Base-by-base conservation (phyloP, 2,888 invertebrate genomes). In the Eupithecia centaureata region DNA sequence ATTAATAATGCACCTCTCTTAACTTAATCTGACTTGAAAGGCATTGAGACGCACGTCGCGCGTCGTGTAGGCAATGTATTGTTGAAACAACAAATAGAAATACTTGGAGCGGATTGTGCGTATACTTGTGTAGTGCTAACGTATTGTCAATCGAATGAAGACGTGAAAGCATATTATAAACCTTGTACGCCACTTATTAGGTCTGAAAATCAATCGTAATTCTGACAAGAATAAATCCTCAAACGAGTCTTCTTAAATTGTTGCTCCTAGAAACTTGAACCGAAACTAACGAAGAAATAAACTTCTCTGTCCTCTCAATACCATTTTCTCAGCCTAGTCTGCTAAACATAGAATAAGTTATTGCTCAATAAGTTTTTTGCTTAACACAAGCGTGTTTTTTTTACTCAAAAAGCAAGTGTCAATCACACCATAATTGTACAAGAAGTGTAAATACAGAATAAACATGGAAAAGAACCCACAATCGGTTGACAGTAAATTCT, bases 1-100 rank as follows among this genome's bases (percentile, higher is more conserved):
- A 92, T 92, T 92, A 92, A 92, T 91, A 92, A 92, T 83, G 82
- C 83, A 86, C 85, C 89, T 90, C 90, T 89, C 88, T 87, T 90
- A 89, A 91, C 89, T 90, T 92, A 92, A 92, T 92, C 92, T 89
- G 91, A 90, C 91, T 92, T 90, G 89, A 90, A 87, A 90, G 85
- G 89, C 87, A 86, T 89, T 86, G 90, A 90, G 88, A 86, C 85
- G 84, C 82, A 81, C 83, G 86, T 89, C 85, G 84, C 82, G 81
- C 83, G 86, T 89, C 88, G 89, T 86, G 86, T 83, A 85, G 84
- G 78, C 86, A 80, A 86, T 83, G 85, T 80, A 88, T 91, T 91
- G 91, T 91, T 87, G 83, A 80, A 79, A 81, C 77, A 81, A 80
- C 80, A 83, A 83, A 86, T 84, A 86, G 83, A 86, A 32, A 85